phyloP scores from a whole-genome alignment of 2,797 vertebrate species.

The Toxotes lorentzi region DNA sequence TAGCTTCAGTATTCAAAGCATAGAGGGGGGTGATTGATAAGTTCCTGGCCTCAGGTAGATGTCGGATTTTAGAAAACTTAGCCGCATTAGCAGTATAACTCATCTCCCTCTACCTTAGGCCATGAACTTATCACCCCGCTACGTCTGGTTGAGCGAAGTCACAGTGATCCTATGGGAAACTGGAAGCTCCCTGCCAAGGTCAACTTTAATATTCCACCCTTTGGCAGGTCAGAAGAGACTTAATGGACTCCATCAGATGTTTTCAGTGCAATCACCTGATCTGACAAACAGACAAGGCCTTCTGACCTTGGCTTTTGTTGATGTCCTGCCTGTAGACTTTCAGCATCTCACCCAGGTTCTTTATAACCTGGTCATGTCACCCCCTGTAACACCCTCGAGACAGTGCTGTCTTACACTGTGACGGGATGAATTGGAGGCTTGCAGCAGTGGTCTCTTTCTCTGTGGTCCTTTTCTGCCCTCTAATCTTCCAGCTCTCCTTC shows the following conservation, averaged over 20 bases:
- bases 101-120: no score
- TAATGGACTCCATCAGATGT: slow-evolving; percentile 16
- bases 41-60: no score
- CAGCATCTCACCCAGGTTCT: background rate
- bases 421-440: background rate
- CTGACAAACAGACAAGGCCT: slow-evolving; percentile 5
- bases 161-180: slow-evolving; percentile 14
- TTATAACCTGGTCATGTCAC: background rate
- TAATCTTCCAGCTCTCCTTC: slow-evolving; percentile 11
- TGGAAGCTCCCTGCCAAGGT: slow-evolving; percentile 19
- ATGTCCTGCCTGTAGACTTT: background rate
- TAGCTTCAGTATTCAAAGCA: slow-evolving; percentile 3
- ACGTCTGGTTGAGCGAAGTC: background rate
- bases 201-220: slow-evolving; percentile 18
- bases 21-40: background rate
- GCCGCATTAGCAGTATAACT: no score
- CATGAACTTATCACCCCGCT: background rate
- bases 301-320: slow-evolving; percentile 29
- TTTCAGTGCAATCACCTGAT: background rate
- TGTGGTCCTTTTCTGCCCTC: background rate
- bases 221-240: slow-evolving; percentile 17
- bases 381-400: slow-evolving; percentile 14
- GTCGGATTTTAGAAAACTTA: no score
- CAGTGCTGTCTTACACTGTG: background rate
- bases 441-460: background rate